Conservation (phyloP, 2,888 invertebrate genomes). For the Nephrotoma guestfalica region DNA sequence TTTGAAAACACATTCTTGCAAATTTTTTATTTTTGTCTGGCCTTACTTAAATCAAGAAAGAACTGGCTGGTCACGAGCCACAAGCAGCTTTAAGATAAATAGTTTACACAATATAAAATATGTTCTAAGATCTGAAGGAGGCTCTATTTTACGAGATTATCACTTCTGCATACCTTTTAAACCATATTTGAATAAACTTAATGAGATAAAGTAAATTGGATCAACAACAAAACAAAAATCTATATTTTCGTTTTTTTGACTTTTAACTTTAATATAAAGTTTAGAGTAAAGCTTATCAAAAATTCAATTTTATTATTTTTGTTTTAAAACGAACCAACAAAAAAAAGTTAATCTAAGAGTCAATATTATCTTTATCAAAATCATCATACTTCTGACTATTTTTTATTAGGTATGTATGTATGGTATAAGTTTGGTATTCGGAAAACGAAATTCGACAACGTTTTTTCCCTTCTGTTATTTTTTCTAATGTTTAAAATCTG, state of each 20-base stretch:
- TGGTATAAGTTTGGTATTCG: background rate
- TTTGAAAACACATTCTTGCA: too few relatives aligned
- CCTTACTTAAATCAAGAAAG: too few relatives aligned
- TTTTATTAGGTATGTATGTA: background rate
- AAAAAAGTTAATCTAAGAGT: background rate
- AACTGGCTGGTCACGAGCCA: too few relatives aligned
- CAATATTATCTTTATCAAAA: background rate
- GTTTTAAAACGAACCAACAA: background rate
- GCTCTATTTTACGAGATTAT: too few relatives aligned
- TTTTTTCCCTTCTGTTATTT: background rate
- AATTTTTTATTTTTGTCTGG: too few relatives aligned
- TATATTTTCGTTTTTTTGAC: background rate
- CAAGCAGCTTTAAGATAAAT: too few relatives aligned
- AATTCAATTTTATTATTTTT: background rate
- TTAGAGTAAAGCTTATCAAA: background rate
- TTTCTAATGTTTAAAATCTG: background rate
- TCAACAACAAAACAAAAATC: background rate
- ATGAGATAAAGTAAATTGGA: background rate
- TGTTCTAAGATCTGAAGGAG: too few relatives aligned
- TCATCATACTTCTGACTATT: background rate
- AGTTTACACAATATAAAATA: too few relatives aligned
- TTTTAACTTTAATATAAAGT: background rate
- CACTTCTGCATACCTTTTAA: background rate
- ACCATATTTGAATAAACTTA: background rate
- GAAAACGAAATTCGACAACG: background rate